phyloP scores from a whole-genome alignment of 1,140 invertebrate genomes.

The Semibalanus balanoides region DNA sequence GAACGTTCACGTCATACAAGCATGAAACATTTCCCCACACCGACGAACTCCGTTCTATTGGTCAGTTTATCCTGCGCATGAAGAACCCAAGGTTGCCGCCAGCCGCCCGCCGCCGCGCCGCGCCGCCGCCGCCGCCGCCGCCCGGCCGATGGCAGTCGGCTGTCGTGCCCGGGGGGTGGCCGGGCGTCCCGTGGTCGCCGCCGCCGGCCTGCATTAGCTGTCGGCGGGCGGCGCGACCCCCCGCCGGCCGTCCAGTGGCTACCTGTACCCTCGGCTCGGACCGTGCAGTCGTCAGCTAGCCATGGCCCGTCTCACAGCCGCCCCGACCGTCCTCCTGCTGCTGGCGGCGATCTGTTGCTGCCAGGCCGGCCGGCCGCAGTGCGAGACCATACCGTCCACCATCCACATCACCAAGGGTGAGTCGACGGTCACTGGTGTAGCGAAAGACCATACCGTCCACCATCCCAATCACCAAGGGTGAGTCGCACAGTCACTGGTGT shows the following conservation, averaged over 20 bases:
- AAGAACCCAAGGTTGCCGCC: background rate
- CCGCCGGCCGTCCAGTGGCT: background rate
- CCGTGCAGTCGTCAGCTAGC: background rate
- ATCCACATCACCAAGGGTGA: slow-evolving; percentile 62
- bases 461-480: too few species aligned
- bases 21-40: too few species aligned
- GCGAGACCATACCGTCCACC: slow-evolving; percentile 61
- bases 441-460: too few species aligned
- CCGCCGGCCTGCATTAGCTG: background rate
- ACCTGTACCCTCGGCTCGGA: background rate
- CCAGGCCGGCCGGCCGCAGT: slow-evolving; percentile 39
- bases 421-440: too few species aligned
- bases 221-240: too few species aligned
- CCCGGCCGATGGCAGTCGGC: background rate
- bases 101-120: too few species aligned
- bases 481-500: too few species aligned
- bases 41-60: too few species aligned
- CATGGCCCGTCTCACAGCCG: background rate
- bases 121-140: too few species aligned
- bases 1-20: too few species aligned
- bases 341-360: background rate
- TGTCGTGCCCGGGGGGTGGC: slow-evolving; percentile 1
- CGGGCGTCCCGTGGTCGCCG: background rate
- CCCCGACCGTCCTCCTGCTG: background rate
- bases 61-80: too few species aligned